phyloP scores from a whole-genome alignment of 2,797 vertebrate genomes.

The Trichosurus vulpecula region DNA sequence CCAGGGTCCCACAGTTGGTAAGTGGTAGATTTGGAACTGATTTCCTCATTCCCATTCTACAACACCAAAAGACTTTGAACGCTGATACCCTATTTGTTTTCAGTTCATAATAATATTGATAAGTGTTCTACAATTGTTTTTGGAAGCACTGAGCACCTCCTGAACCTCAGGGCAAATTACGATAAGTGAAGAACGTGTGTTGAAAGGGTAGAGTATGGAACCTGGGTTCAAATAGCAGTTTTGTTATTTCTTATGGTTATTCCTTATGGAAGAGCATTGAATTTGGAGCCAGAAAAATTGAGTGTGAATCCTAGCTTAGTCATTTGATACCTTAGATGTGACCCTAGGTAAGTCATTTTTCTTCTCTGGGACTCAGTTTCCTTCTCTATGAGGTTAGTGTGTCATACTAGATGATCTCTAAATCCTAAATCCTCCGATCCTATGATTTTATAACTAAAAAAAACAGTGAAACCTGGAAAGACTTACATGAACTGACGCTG shows the following conservation, averaged over 20 bases:
- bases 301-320: not conserved
- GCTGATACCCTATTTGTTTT: not conserved
- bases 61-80: not conserved
- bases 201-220: not conserved
- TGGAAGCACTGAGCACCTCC: not conserved
- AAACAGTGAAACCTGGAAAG: no score
- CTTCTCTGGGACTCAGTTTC: not conserved
- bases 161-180: not conserved
- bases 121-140: not conserved
- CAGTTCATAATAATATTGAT: not conserved
- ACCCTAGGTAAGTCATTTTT: not conserved
- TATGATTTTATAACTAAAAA: not conserved
- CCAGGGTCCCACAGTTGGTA: not conserved
- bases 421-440: not conserved
- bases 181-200: not conserved
- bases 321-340: not conserved
- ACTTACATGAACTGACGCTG: no score
- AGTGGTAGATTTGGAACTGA: not conserved
- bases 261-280: not conserved
- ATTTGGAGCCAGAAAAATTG: not conserved
- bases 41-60: not conserved
- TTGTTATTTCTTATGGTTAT: not conserved
- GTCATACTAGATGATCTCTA: not conserved
- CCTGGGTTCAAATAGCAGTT: not conserved
- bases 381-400: not conserved